Evolutionary conservation across 1,140 invertebrate genomes (phyloP), one percentile per base, ranked within the genome.

Genomic region (Zophobas atratus): DNA sequence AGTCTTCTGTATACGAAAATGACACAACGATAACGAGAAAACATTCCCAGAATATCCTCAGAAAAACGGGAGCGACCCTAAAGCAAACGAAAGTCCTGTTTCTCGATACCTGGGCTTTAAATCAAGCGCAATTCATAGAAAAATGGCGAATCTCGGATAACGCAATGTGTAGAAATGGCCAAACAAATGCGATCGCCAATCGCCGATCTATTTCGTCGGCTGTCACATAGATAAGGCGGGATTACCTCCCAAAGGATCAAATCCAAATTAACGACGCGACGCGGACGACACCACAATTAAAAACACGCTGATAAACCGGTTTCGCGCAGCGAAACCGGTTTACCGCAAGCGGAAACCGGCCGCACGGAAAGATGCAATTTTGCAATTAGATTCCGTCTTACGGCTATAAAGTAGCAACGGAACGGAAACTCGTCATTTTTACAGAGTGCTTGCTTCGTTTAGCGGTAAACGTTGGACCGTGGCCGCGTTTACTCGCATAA

Each of bases 111-210:
- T 67, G 60, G 5, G 34, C 4, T 20, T 34, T 51, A 4, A 20
- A 51, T 6, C 4, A 2, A 20, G 49, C 55, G 1, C 8, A 4
- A 43, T 43, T 32, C 38, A 20, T 41, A 43, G 8, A 67, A 67
- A 67, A 67, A 46, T 46, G 38, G 20, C 2, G 33, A 33, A 32
- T 67, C 43, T 63, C 3, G n/a, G 60, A 51, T 51, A 51, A 51
- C 49, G 49, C 49, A 51, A 51, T 20, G 49, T 20, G 49, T 20
- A 51, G n/a, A 67, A 67, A 43, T 67, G 60, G 33, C 60, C 60
- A 67, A 67, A 67, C 60, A 67, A 67, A 67, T 67, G 60, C 33
- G 60, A 67, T 43, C 43, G 60, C 8, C 60, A n/a, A 67, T 67
- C 60, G 39, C 8, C 60, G 39, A 67, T 67, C 60, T 67, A 43